These are phyloP conservation scores for Lasioglossum leucozonium DNA, from an alignment of 2,888 invertebrate species.

Conservation along the genomic window DNA sequence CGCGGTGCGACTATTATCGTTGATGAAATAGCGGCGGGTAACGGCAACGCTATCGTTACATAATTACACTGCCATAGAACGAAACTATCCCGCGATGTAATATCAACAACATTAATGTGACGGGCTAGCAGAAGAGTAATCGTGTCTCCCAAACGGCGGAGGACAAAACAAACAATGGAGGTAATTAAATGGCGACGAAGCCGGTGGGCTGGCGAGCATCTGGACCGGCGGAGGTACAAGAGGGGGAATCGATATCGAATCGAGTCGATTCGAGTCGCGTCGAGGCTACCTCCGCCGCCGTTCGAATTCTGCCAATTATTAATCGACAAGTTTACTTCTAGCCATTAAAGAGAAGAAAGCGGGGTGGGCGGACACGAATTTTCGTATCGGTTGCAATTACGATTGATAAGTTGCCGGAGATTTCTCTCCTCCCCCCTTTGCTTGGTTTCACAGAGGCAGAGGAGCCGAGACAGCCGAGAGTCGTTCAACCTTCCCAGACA, in stretches of 20 bases:
- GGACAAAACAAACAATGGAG: conserved; percentile 38
- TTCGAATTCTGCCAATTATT: conserved; percentile 75
- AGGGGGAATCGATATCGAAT: conserved; percentile 1
- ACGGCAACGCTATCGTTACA: conserved; percentile 6
- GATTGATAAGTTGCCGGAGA: conserved; percentile 63
- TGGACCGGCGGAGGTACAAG: conserved; percentile 4
- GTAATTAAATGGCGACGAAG: conserved; percentile 26
- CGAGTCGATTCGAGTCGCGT: conserved; percentile 13
- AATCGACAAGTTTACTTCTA: conserved; percentile 79
- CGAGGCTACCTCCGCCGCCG: neutral
- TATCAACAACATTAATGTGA: conserved; percentile 14
- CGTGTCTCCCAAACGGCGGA: conserved; percentile 1
- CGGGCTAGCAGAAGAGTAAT: conserved; percentile 13
- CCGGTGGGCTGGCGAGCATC: neutral
- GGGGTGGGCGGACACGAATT: conserved; percentile 66
- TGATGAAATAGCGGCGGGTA: neutral
- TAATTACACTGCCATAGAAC: conserved; percentile 1
- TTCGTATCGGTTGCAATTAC: conserved; percentile 76
- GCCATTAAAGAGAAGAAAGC: conserved; percentile 63
- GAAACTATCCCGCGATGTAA: conserved; percentile 18
- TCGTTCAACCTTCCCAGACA: conserved; percentile 23
- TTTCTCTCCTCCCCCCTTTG: neutral
- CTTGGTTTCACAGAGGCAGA: neutral
- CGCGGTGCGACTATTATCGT: neutral
- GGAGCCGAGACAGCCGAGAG: neutral